Conservation (phyloP, 2,113 vertebrate genomes). For the Takifugu flavidus region DNA sequence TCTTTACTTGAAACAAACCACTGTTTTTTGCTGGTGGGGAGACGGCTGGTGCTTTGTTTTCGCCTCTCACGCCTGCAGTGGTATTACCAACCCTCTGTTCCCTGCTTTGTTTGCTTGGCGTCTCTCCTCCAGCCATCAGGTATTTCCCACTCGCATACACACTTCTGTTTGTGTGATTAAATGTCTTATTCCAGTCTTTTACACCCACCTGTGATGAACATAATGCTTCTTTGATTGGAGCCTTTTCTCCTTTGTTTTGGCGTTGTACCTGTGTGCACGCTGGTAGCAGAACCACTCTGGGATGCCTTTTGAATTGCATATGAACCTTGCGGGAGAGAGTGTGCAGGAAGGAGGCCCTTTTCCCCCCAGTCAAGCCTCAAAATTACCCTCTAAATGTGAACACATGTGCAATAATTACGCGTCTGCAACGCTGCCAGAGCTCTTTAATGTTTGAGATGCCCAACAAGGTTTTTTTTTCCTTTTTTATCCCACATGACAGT, state of each 20-base stretch:
- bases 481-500: neutral
- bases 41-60: constrained; percentile 4
- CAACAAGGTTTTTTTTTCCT: neutral
- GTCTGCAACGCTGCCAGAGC: constrained; percentile 11
- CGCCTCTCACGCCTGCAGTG: constrained; percentile 8
- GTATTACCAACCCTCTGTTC: constrained; percentile 16
- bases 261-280: constrained; percentile 30
- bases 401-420: constrained; percentile 18
- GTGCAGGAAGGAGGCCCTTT: constrained; percentile 20
- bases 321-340: constrained; percentile 13
- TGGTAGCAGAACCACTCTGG: constrained; percentile 39
- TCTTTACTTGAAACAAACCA: no score
- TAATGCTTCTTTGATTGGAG: constrained; percentile 1
- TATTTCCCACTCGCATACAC: constrained; percentile 29
- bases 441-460: constrained; percentile 16
- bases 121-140: constrained; percentile 30
- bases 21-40: constrained; percentile 5
- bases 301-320: constrained; percentile 25
- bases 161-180: constrained; percentile 12
- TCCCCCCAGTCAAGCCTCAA: constrained; percentile 5
- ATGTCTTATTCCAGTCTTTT: constrained; percentile 1
- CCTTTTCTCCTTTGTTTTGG: constrained; percentile 20
- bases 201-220: constrained; percentile 1
- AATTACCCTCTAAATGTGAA: constrained; percentile 11
- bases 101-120: constrained; percentile 19